These are phyloP conservation scores for Hydractinia echinata DNA, from an alignment of 30 jellyfish, hydroid and myxozoan genomes.

Conservation along the genomic window DNA sequence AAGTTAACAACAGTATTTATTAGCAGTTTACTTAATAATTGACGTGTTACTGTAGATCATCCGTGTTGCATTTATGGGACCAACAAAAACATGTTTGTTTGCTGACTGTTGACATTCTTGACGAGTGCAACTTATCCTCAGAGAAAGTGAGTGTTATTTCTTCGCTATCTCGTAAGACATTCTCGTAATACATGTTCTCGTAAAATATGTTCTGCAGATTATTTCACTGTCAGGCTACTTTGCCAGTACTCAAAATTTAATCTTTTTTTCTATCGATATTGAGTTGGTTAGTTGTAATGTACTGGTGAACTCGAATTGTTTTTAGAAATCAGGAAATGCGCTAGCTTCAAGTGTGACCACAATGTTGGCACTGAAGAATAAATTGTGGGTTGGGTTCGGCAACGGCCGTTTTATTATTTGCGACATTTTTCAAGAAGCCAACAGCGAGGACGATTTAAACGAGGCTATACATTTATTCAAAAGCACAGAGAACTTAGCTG, in stretches of 20 bases:
- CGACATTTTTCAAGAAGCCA: conserved; percentile 53
- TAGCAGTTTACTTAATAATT: too few relatives aligned
- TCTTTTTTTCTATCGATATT: too few relatives aligned
- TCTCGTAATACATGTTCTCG: background rate
- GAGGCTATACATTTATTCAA: conserved; percentile 21
- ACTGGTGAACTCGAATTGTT: background rate
- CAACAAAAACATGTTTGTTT: conserved; percentile 39
- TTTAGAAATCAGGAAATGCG: conserved; percentile 3
- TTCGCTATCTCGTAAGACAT: too few relatives aligned
- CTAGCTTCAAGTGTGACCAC: conserved; percentile 56
- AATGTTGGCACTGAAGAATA: conserved; percentile 47
- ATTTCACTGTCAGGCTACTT: too few relatives aligned
- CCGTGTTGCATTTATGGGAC: conserved; percentile 72
- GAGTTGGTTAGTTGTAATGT: too few relatives aligned
- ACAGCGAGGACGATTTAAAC: conserved; percentile 37
- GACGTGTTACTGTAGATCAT: conserved; percentile 19
- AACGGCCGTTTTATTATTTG: conserved; percentile 82
- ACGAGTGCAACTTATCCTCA: conserved; percentile 82
- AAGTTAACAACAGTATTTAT: too few relatives aligned
- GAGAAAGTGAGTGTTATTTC: conserved; percentile 65
- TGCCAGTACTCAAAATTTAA: too few relatives aligned
- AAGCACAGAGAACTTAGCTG: background rate
- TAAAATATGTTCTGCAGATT: too few relatives aligned
- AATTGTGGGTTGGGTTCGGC: conserved; percentile 94
- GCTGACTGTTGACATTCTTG: conserved; percentile 82